These are phyloP conservation scores for Calcarius lapponicus DNA, from an alignment of 2,797 vertebrate species.

Conservation along the genomic window DNA sequence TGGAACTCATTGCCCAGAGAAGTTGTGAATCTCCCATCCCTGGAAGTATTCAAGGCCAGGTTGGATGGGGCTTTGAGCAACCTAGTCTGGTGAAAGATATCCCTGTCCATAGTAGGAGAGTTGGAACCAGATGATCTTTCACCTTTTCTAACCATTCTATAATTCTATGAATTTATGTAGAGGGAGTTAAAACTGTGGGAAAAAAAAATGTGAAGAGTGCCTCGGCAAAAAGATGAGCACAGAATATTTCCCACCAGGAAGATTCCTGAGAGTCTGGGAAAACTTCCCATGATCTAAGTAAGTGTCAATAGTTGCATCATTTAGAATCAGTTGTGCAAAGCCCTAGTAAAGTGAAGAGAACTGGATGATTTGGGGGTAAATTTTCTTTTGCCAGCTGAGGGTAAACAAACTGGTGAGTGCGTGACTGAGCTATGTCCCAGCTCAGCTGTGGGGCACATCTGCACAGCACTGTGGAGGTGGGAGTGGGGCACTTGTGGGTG, in stretches of 20 bases:
- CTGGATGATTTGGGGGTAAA: neutral
- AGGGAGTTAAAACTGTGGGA: neutral
- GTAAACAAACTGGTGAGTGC: neutral
- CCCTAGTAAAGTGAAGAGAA: neutral
- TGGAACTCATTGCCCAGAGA: neutral
- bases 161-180: neutral
- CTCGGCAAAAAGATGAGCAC: neutral
- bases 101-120: accelerated
- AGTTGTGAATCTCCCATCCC: neutral
- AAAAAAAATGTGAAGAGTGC: neutral
- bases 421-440: neutral
- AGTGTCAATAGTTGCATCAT: neutral
- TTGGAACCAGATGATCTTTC: neutral
- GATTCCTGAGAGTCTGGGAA: neutral
- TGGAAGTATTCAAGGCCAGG: neutral
- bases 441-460: neutral
- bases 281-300: neutral
- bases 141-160: neutral
- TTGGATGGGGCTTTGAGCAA: neutral
- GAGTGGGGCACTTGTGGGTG: accelerated
- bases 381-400: neutral
- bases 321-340: neutral
- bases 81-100: neutral
- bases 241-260: neutral
- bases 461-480: neutral